Conservation (phyloP, 2,113 vertebrate species). For the Ptilonorhynchus violaceus region DNA sequence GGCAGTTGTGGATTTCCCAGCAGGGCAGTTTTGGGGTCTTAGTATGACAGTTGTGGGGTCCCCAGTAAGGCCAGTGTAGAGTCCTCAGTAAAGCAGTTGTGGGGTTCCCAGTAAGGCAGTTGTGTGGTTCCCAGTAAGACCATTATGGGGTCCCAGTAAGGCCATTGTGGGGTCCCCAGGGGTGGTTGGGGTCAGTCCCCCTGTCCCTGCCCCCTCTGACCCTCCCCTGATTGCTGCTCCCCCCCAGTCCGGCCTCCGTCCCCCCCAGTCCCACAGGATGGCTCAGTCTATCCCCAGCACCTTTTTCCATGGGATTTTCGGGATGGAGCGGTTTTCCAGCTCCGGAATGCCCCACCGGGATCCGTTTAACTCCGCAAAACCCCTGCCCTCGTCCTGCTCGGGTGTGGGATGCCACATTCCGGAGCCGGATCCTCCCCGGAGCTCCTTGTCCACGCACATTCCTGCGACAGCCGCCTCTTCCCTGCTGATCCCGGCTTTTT, state of each 20-base stretch:
- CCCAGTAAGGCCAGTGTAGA: background rate
- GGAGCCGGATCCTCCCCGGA: background rate
- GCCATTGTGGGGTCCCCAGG: background rate
- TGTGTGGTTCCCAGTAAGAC: background rate
- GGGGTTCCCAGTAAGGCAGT: background rate
- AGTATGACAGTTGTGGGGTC: background rate
- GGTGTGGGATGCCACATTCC: background rate
- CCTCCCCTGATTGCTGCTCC: background rate
- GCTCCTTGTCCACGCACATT: background rate
- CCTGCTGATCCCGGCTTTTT: background rate
- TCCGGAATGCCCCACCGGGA: background rate
- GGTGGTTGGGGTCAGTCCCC: fast-evolving
- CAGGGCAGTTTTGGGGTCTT: background rate
- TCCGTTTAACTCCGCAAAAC: too few species aligned
- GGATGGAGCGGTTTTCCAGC: background rate
- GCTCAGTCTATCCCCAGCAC: fast-evolving
- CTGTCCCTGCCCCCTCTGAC: too few species aligned
- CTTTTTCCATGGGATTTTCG: fast-evolving
- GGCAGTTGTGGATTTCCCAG: fast-evolving
- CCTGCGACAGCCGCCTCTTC: background rate
- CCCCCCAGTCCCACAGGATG: fast-evolving
- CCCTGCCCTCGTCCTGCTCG: background rate
- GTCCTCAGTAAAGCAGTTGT: background rate
- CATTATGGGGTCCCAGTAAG: background rate
- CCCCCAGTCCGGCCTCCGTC: fast-evolving